A percentile compares a stretch with the other conserved stretches of the same genome.
These are phyloP conservation scores for Apostichopus californicus DNA, from an alignment of 35 echinoderm and acorn worm species.

Conservation along the genomic window DNA sequence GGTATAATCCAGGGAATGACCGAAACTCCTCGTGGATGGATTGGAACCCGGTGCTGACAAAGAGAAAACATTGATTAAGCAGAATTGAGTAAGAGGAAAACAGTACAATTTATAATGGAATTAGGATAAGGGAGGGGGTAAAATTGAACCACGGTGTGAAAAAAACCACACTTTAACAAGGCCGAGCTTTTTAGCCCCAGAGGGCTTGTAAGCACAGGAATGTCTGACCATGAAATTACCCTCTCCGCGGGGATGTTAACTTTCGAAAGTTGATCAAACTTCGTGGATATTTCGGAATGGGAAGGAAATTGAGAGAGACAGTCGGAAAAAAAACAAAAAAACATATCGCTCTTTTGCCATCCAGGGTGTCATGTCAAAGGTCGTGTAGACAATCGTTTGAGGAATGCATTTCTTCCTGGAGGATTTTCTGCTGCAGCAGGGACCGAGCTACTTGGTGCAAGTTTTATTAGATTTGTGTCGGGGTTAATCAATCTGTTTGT, in stretches of 20 bases:
- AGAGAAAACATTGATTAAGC: not conserved
- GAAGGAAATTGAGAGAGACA: constrained; percentile 22
- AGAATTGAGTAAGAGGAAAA: not conserved
- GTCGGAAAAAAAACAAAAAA: constrained; percentile 13
- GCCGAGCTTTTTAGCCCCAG: not conserved
- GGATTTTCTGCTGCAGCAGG: not conserved
- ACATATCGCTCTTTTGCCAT: not conserved
- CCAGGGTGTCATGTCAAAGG: constrained; percentile 12
- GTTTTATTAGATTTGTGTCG: constrained; percentile 19
- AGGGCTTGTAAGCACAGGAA: not conserved
- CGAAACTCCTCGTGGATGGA: too few relatives aligned
- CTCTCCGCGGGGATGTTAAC: constrained; percentile 4
- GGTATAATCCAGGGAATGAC: not conserved
- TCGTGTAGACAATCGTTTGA: not conserved
- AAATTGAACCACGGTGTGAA: not conserved
- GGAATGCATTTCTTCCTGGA: not conserved
- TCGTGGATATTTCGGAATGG: not conserved
- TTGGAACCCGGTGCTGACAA: not conserved
- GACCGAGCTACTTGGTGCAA: not conserved
- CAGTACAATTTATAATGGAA: not conserved
- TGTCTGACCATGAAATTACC: constrained; percentile 26
- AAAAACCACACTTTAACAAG: constrained; percentile 21
- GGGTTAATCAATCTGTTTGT: not conserved
- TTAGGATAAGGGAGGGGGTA: constrained; percentile 4
- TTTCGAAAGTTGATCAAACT: constrained; percentile 31